Evolutionary conservation across 2,797 vertebrate genomes (phyloP).

Genomic region (Sebastes taczanowskii): DNA sequence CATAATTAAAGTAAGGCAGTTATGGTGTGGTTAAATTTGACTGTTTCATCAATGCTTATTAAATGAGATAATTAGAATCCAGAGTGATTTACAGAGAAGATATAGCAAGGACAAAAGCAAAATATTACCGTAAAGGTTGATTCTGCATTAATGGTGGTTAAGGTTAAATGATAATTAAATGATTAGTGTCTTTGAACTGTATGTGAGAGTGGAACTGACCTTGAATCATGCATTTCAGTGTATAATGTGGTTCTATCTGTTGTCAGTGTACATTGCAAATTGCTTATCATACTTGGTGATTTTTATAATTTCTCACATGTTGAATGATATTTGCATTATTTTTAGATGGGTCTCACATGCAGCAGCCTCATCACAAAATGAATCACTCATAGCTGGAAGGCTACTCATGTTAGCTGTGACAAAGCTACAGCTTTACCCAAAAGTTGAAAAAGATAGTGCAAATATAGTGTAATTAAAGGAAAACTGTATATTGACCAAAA

Average conservation of each 20-base stretch:
- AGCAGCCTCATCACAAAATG: not conserved
- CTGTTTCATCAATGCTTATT: constrained; percentile 57
- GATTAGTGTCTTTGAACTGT: not conserved
- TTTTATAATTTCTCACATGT: not conserved
- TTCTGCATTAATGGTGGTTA: not conserved
- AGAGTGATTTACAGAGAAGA: constrained; percentile 25
- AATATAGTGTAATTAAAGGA: not conserved
- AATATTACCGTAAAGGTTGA: constrained; percentile 8
- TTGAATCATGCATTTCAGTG: not conserved
- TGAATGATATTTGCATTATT: not conserved
- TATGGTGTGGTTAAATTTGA: constrained; percentile 40
- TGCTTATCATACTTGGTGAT: not conserved
- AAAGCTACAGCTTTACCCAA: not conserved
- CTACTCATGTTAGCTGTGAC: not conserved
- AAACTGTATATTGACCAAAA: not conserved
- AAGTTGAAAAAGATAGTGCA: not conserved
- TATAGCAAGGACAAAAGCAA: constrained; percentile 22
- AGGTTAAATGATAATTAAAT: not conserved
- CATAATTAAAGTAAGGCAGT: constrained; percentile 57
- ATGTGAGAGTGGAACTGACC: not conserved
- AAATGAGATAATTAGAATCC: constrained; percentile 53
- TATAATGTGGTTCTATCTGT: not conserved
- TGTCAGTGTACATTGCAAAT: not conserved
- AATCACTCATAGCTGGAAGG: not conserved
- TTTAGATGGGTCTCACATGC: not conserved